Base-by-base conservation (phyloP, 1,140 invertebrate genomes). In the Mamestra configurata region DNA sequence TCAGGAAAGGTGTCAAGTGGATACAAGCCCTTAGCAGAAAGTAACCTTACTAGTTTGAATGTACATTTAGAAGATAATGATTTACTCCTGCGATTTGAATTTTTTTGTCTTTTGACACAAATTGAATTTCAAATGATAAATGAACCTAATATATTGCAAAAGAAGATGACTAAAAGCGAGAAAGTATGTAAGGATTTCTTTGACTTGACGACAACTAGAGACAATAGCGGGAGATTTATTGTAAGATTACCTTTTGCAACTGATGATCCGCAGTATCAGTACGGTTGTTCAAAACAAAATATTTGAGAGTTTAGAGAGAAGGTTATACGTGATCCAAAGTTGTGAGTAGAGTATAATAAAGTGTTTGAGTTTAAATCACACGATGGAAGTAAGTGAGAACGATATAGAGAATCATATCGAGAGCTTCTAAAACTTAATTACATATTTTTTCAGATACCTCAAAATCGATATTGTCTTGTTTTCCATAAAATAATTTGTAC, bases 1-100 rank as follows among this genome's bases (percentile, higher is more conserved):
- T 71, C 46, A 27, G 68, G 68, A 6, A 31, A 53, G n/a, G 24
- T 18, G 20, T 70, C 66, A 51, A 53, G n/a, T 0, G 40, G 51
- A 20, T 18, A 0, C 13, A 20, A 27, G 0, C 1, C 18, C 0
- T 22, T n/a, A 22, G 8, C 20, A 4, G 13, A 46, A 22, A 8
- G 1, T 49, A 35, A 49, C 13, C 20, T 49, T 4, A 49, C 7
- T 10, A 22, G 20, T 0, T 0, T 70, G 43, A 20, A 70, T 49
- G 8, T 20, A 18, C 13, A 24, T 15, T 4, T 24, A n/a, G 1
- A 22, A 3, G 20, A 13, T 0, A 20, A 27, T 8, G 40, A 70
- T 24, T 27, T 70, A 7, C 40, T 70, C 2, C 11, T 46, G 11
- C 18, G 6, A 20, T 43, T 68, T 46, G 43, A 37, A 37, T 18